Evolutionary conservation across 2,797 vertebrate genomes (phyloP).

Genomic region (Diplodus puntazzo): DNA sequence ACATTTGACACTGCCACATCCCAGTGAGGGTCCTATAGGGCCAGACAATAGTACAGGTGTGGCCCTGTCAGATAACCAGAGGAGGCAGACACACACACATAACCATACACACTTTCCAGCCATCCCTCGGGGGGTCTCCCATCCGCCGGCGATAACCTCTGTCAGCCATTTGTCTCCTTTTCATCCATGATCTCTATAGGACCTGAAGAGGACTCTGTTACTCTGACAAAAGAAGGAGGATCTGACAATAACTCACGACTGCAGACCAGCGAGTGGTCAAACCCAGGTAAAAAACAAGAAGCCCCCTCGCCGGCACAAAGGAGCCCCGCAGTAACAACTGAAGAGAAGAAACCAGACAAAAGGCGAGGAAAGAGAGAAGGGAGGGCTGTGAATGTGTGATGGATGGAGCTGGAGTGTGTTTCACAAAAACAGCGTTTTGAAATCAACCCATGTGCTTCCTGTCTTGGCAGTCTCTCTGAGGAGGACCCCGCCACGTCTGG

Average conservation of each 20-base stretch:
- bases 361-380: not conserved
- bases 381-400: constrained; percentile 12
- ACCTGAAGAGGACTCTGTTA: constrained; percentile 57
- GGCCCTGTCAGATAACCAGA: constrained; percentile 65
- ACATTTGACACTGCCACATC: constrained; percentile 62
- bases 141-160: constrained; percentile 60
- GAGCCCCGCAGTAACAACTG: constrained; percentile 9
- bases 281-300: constrained; percentile 27
- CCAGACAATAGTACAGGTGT: constrained; percentile 74
- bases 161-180: constrained; percentile 57
- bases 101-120: constrained; percentile 52
- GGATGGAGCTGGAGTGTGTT: constrained; percentile 1
- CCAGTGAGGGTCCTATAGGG: constrained; percentile 61
- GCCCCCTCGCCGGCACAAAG: not conserved
- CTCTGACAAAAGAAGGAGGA: constrained; percentile 59
- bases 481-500: constrained; percentile 20
- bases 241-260: constrained; percentile 53
- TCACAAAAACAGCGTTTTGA: constrained; percentile 11
- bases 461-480: not conserved
- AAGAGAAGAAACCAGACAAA: constrained; percentile 26
- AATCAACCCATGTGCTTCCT: constrained; percentile 9
- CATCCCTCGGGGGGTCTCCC: constrained; percentile 48
- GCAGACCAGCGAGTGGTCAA: constrained; percentile 45
- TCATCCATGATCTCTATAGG: constrained; percentile 40
- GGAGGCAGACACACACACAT: constrained; percentile 53